Evolutionary conservation across 2,888 invertebrate species (phyloP), one percentile per base, ranked within the genome.

Genomic region (Synergus laeviventris): DNA sequence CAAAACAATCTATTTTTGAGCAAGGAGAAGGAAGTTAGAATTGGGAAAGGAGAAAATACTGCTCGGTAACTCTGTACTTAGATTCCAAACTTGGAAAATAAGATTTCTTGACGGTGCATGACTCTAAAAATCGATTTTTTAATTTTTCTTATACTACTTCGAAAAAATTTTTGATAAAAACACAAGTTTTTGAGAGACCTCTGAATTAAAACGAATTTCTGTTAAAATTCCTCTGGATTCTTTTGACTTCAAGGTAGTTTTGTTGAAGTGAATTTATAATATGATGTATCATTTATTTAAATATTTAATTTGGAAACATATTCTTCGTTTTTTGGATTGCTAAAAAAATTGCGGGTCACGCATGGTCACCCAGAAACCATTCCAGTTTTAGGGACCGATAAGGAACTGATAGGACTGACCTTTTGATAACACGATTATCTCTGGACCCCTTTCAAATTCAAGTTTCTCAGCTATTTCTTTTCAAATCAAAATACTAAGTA

Each of bases 371-470:
- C 70, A 38, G 66, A 56, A 77, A 42, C n/a, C 36, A 70, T 70
- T 70, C 49, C n/a, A 49, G 24, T 70, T 70, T 70, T 70, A 73
- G 74, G 74, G 9, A 62, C 42, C 59, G 77, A 76, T 74, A 74
- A 73, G 70, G 5, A 60, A 38, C 31, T 39, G 75, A 75, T 73
- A 77, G 59, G 38, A 16, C 74, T 74, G 77, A 77, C 77, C 77
- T 73, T 36, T 18, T 70, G 77, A 77, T 77, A 77, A 81, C 77
- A 73, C 64, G 39, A 59, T 75, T 64, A 39, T 45, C 76, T 77
- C 61, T 73, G 60, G 74, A 74, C 73, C 45, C 56, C 64, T 76
- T 56, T 70, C 16, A 70, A 70, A 70, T 66, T 45, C 9, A 70
- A 49, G 24, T 74, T 70, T 21, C 31, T 49, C 12, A 36, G 39